Evolutionary conservation across 2,797 vertebrate species (phyloP).

Genomic region (Coreius guichenoti): DNA sequence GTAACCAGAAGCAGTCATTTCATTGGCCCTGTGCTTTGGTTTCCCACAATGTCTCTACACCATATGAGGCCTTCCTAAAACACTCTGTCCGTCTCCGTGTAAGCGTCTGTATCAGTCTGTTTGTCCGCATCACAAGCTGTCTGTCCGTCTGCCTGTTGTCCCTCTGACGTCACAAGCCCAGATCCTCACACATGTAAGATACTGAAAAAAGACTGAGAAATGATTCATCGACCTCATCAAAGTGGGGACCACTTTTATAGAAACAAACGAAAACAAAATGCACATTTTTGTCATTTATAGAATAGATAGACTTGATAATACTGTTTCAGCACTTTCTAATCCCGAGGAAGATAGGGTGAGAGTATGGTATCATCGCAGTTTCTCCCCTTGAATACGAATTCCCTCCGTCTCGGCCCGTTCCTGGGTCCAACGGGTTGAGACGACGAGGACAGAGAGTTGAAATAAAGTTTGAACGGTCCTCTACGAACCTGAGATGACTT

Average conservation of each 20-base stretch:
- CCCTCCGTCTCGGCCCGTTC: conserved; percentile 74
- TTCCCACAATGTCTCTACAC: conserved; percentile 40
- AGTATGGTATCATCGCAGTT: conserved; percentile 41
- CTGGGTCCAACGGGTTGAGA: conserved; percentile 81
- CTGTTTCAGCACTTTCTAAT: conserved; percentile 85
- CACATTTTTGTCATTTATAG: conserved; percentile 81
- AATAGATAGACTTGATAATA: conserved; percentile 80
- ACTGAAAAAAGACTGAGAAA: conserved; percentile 67
- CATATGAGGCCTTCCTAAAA: conserved; percentile 48
- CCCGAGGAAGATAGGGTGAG: conserved; percentile 72
- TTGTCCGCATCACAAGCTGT: conserved; percentile 39
- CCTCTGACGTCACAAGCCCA: conserved; percentile 72
- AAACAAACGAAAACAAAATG: conserved; percentile 71
- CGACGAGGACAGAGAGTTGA: conserved; percentile 50
- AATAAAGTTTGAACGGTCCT: conserved; percentile 55
- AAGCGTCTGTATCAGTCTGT: conserved; percentile 21
- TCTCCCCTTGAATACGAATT: conserved; percentile 68
- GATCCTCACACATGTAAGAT: conserved; percentile 70
- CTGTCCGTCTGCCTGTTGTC: conserved; percentile 49
- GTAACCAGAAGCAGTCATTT: conserved; percentile 88
- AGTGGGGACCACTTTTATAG: conserved; percentile 83
- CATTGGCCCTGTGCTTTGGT: conserved; percentile 84
- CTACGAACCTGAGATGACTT: conserved; percentile 72
- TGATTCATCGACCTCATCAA: conserved; percentile 73
- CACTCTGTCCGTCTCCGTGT: conserved; percentile 25